phyloP scores from a whole-genome alignment of 1,140 invertebrate genomes.

The Drosophila azteca region DNA sequence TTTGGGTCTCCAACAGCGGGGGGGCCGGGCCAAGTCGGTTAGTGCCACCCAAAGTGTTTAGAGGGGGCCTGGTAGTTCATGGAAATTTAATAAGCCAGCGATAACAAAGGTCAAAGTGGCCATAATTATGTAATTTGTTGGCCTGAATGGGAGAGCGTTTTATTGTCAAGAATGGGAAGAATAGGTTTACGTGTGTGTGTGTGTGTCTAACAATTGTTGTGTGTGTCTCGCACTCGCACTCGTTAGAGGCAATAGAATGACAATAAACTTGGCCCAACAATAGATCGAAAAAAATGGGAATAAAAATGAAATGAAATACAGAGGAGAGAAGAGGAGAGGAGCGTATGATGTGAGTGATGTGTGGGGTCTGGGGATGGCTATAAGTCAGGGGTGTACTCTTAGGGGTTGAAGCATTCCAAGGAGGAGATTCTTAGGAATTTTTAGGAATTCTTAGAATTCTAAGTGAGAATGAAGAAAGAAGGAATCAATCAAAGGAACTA shows the following conservation, averaged over 20 bases:
- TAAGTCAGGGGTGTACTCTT: slow-evolving; percentile 1
- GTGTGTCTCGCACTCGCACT: no score
- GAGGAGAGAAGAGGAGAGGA: slow-evolving; percentile 14
- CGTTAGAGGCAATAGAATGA: slow-evolving; percentile 43
- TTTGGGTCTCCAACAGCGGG: slow-evolving; percentile 29
- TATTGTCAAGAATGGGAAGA: slow-evolving; percentile 24
- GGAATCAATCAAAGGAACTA: no score
- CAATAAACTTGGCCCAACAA: slow-evolving; percentile 67
- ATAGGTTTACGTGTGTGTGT: no score
- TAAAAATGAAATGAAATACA: slow-evolving; percentile 48
- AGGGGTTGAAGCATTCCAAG: not conserved
- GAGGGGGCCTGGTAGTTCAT: slow-evolving; percentile 10
- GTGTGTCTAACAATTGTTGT: no score
- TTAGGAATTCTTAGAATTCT: no score
- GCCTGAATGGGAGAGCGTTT: slow-evolving; percentile 49
- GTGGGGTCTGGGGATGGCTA: not conserved
- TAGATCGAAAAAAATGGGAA: slow-evolving; percentile 22
- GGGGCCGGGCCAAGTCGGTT: slow-evolving; percentile 21
- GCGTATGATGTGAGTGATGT: no score
- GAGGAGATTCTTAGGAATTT: not conserved
- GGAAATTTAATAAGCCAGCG: slow-evolving; percentile 43
- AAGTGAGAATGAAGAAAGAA: no score
- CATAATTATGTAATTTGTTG: slow-evolving; percentile 77
- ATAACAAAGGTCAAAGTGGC: slow-evolving; percentile 48
- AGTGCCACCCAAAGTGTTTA: slow-evolving; percentile 54